A percentile compares a stretch with the other conserved stretches of the same genome.
phyloP scores from a whole-genome alignment of 2,113 vertebrate genomes.

The Podilymbus podiceps region DNA sequence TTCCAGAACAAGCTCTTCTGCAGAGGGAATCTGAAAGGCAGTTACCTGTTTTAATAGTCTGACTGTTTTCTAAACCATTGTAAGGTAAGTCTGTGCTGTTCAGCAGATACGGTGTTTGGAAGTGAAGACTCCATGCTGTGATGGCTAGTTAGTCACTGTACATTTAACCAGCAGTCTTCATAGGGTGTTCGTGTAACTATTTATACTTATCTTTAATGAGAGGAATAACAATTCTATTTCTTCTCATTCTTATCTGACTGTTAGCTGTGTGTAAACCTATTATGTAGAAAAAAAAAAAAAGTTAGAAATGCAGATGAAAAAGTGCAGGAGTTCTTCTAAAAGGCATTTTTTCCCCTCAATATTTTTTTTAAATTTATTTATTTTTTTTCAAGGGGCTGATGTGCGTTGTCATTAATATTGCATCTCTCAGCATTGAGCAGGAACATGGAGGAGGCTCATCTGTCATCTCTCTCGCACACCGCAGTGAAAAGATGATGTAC shows the following conservation, averaged over 20 bases:
- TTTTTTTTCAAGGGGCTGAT: not conserved
- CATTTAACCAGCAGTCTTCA: not conserved
- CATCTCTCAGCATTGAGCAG: not conserved
- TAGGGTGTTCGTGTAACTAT: not conserved
- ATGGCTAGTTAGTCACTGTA: slow-evolving; percentile 17
- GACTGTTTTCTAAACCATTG: not conserved
- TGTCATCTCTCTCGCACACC: not conserved
- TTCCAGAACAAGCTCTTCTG: not conserved
- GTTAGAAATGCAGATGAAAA: not conserved
- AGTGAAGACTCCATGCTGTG: not conserved
- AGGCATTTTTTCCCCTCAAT: not conserved
- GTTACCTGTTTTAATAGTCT: not conserved
- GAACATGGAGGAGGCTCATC: not conserved
- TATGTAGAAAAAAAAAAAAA: not conserved
- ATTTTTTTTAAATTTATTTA: not conserved
- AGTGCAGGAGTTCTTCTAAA: not conserved
- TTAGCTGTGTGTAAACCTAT: not conserved
- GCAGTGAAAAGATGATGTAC: not conserved
- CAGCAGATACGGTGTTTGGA: not conserved
- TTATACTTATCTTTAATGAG: not conserved
- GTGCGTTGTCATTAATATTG: slow-evolving; percentile 6
- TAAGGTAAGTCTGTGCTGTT: not conserved
- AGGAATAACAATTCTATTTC: not conserved
- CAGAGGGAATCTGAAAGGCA: not conserved
- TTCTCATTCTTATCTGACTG: not conserved